Evolutionary conservation across 2,113 vertebrate genomes (phyloP).

Genomic region (Ceyx melanurus): DNA sequence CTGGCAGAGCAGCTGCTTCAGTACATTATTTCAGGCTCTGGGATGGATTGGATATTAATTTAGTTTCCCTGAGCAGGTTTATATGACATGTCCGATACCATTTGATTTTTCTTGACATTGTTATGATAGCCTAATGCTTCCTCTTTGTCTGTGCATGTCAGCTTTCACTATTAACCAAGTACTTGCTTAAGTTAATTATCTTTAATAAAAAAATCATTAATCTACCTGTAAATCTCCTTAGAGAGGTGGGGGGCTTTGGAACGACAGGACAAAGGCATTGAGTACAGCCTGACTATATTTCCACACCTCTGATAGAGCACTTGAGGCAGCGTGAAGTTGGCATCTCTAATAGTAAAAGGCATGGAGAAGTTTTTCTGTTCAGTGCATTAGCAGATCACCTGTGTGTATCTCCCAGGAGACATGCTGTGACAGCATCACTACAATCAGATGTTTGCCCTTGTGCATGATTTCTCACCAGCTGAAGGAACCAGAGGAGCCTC

Average conservation of each 20-base stretch:
- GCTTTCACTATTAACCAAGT: not conserved
- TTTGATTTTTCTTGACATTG: not conserved
- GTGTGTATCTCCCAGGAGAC: not conserved
- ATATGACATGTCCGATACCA: not conserved
- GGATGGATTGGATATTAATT: not conserved
- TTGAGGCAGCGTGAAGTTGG: not conserved
- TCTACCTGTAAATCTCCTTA: not conserved
- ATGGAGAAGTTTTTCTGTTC: not conserved
- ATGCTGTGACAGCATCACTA: not conserved
- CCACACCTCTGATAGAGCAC: accelerated
- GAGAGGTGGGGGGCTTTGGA: not conserved
- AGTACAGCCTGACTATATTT: not conserved
- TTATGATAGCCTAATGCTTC: not conserved
- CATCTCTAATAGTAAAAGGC: not conserved
- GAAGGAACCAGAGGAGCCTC: not conserved
- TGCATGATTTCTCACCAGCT: not conserved
- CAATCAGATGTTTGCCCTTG: not conserved
- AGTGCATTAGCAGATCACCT: not conserved
- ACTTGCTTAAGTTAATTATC: not conserved
- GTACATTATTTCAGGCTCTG: not conserved
- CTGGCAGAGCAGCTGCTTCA: not conserved
- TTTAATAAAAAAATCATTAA: not conserved
- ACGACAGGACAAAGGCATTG: not conserved
- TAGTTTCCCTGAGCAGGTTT: not conserved
- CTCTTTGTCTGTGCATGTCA: not conserved